Conservation (phyloP, 2,888 invertebrate genomes). For the Creontiades dilutus region DNA sequence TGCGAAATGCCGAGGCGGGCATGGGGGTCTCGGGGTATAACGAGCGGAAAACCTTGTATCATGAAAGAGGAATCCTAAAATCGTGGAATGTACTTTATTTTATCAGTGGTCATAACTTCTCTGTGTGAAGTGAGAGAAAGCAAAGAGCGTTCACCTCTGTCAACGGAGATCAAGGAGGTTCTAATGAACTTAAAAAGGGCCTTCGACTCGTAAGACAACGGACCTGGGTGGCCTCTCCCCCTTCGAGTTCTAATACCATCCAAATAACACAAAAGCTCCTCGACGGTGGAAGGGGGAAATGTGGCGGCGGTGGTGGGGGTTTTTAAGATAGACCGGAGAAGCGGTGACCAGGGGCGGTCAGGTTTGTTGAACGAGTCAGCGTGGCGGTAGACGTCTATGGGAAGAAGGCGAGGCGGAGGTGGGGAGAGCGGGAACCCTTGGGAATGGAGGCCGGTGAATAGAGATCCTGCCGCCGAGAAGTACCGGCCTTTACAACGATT, state of each 20-base stretch:
- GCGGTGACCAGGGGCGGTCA: conserved; percentile 56
- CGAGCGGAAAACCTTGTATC: conserved; percentile 60
- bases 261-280: conserved; percentile 70
- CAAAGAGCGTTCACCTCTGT: conserved; percentile 72
- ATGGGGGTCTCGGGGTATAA: conserved; percentile 21
- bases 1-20: conserved; percentile 49
- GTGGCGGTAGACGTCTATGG: conserved; percentile 55
- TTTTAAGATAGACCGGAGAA: background rate
- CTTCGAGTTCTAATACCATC: conserved; percentile 65
- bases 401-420: background rate
- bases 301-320: background rate
- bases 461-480: conserved; percentile 54
- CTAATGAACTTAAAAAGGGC: conserved; percentile 71
- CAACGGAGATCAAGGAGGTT: conserved; percentile 70
- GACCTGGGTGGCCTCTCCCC: conserved; percentile 69
- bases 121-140: conserved; percentile 63
- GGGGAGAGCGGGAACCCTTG: conserved; percentile 5
- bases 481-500: conserved; percentile 22
- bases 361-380: conserved; percentile 65
- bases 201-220: conserved; percentile 69
- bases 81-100: conserved; percentile 67
- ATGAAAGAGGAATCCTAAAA: conserved; percentile 59
- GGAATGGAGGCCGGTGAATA: conserved; percentile 60
- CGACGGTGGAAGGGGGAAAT: conserved; percentile 16
- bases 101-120: conserved; percentile 68